Evolutionary conservation across 2,113 vertebrate genomes (phyloP).

Genomic region (Australoheros scitulus): DNA sequence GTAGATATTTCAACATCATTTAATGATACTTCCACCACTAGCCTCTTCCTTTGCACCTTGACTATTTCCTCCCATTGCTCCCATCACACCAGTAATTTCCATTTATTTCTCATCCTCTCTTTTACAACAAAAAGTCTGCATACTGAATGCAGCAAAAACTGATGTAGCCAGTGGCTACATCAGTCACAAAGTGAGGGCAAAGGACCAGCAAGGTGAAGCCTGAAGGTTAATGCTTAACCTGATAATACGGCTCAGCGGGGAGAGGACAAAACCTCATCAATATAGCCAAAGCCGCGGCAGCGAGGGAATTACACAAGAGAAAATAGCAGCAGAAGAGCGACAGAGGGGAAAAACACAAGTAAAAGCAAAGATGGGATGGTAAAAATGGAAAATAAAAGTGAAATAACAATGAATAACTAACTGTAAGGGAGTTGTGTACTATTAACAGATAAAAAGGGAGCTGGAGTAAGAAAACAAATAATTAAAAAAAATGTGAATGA

Average conservation of each 20-base stretch:
- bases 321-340: background rate
- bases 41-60: slow-evolving; percentile 9
- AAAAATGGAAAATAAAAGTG: background rate
- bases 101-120: background rate
- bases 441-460: background rate
- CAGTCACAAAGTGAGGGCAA: slow-evolving; percentile 6
- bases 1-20: background rate
- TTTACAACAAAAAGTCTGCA: background rate
- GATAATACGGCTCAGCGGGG: slow-evolving; percentile 44
- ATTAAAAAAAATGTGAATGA: background rate
- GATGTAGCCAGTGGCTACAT: background rate
- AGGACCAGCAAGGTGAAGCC: slow-evolving; percentile 34
- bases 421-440: background rate
- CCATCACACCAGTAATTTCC: background rate
- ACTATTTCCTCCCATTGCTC: background rate
- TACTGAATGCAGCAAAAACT: background rate
- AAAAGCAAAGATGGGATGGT: background rate
- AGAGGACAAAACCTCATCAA: slow-evolving; percentile 52
- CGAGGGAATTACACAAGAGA: background rate
- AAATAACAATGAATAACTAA: background rate
- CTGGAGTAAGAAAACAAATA: background rate
- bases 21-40: background rate
- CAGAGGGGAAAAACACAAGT: background rate
- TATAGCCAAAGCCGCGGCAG: slow-evolving; percentile 8
- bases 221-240: slow-evolving; percentile 65